phyloP scores from a whole-genome alignment of 2,888 invertebrate genomes.

The Drosophila antonietae region DNA sequence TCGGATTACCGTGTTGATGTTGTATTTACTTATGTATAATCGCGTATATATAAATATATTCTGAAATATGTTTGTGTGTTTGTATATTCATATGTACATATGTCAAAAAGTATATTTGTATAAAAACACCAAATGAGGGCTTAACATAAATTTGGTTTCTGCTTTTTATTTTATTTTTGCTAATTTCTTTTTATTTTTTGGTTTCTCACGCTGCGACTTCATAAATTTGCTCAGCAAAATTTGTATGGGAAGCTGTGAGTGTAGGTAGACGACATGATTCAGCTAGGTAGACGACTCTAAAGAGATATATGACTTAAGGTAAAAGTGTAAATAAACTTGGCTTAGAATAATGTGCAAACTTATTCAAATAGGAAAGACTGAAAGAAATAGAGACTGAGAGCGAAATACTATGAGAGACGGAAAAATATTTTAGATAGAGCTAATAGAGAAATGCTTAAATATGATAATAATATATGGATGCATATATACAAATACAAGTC shows the following conservation, averaged over 20 bases:
- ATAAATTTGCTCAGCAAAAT: constrained; percentile 40
- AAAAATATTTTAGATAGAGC: not conserved
- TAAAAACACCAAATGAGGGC: constrained; percentile 16
- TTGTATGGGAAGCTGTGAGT: constrained; percentile 17
- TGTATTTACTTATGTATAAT: constrained; percentile 53
- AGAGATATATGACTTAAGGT: not conserved
- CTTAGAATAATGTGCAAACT: not conserved
- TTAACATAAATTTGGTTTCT: constrained; percentile 38
- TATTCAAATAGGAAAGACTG: not conserved
- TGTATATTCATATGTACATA: not conserved
- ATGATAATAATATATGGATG: not conserved
- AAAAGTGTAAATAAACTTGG: not conserved
- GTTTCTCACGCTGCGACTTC: constrained; percentile 53
- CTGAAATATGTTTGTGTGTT: not conserved
- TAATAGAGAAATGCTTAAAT: not conserved
- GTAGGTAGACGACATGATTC: constrained; percentile 17
- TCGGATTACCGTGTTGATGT: constrained; percentile 78
- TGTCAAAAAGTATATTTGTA: not conserved
- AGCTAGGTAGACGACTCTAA: not conserved
- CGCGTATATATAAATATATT: not conserved
- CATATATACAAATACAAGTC: not conserved
- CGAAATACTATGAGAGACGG: not conserved
- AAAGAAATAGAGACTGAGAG: not conserved
- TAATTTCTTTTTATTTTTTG: constrained; percentile 60
- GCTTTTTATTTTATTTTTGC: constrained; percentile 32